Percentiles rank a stretch among this genome's conserved stretches.
Evolutionary conservation across 2,888 invertebrate species (phyloP).

Genomic region (Trissolcus japonicus): DNA sequence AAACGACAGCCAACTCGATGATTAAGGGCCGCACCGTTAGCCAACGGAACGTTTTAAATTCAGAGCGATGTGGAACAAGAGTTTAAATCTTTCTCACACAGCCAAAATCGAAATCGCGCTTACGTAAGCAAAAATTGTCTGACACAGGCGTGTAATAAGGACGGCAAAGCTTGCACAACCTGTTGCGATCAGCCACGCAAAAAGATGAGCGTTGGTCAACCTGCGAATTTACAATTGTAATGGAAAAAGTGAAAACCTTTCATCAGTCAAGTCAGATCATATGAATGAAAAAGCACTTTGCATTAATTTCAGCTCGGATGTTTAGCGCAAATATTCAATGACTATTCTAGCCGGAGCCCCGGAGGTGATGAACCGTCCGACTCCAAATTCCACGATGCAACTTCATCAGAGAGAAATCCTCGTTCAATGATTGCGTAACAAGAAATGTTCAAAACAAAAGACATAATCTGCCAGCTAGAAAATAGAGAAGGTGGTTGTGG

Average conservation of each 20-base stretch:
- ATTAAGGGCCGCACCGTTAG: conserved; percentile 31
- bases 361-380: too few relatives aligned
- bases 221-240: conserved; percentile 41
- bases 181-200: conserved; percentile 13
- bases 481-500: too few relatives aligned
- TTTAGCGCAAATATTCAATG: too few relatives aligned
- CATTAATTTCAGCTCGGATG: conserved; percentile 14
- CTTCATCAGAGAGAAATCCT: not conserved
- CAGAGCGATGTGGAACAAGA: conserved; percentile 47
- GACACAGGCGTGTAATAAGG: too few relatives aligned
- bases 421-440: too few relatives aligned
- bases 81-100: conserved; percentile 68
- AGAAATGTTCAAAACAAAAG: not conserved
- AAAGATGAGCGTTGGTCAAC: conserved; percentile 33
- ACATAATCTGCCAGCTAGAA: too few relatives aligned
- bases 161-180: too few relatives aligned
- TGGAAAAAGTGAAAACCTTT: conserved; percentile 32
- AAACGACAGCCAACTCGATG: conserved; percentile 23
- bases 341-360: too few relatives aligned
- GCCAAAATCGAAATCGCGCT: conserved; percentile 58
- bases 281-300: conserved; percentile 3
- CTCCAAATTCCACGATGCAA: not conserved
- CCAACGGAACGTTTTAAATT: conserved; percentile 5
- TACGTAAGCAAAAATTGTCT: too few relatives aligned
- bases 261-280: too few relatives aligned